A percentile compares a stretch with the other conserved stretches of the same genome.
phyloP scores from a whole-genome alignment of 2,797 vertebrate species.

The Urosaurus nigricauda region DNA sequence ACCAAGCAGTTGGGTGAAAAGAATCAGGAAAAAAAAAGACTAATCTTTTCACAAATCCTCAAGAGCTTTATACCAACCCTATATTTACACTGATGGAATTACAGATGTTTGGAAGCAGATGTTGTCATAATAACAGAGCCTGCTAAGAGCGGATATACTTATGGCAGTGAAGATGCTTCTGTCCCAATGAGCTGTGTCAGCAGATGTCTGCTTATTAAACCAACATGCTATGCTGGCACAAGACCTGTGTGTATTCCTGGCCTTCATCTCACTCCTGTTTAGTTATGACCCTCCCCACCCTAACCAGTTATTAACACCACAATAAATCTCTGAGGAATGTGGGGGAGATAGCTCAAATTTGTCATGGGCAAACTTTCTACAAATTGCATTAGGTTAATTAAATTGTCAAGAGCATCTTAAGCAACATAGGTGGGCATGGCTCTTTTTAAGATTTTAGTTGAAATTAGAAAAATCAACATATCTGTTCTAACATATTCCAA shows the following conservation, averaged over 20 bases:
- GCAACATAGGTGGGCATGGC: too few relatives aligned
- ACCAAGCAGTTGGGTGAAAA: background rate
- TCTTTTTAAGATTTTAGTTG: background rate
- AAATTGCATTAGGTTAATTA: background rate
- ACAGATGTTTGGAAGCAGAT: constrained; percentile 20
- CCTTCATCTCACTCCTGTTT: background rate
- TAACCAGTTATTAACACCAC: background rate
- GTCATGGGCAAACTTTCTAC: background rate
- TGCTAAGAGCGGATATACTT: constrained; percentile 19
- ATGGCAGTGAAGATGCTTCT: background rate
- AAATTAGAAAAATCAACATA: background rate
- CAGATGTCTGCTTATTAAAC: constrained; percentile 8
- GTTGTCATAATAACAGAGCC: background rate
- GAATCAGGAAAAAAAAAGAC: background rate
- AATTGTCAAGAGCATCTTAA: background rate
- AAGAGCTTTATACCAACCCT: background rate
- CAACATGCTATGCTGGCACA: background rate
- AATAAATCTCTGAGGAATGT: background rate
- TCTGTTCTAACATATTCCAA: background rate
- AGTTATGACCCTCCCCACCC: too few relatives aligned
- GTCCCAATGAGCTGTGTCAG: background rate
- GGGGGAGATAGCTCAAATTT: background rate
- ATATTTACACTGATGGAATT: background rate
- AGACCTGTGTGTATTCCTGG: background rate
- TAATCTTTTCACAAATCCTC: background rate